Base-by-base conservation (phyloP, 2,888 invertebrate genomes). In the Arenicola marina region DNA sequence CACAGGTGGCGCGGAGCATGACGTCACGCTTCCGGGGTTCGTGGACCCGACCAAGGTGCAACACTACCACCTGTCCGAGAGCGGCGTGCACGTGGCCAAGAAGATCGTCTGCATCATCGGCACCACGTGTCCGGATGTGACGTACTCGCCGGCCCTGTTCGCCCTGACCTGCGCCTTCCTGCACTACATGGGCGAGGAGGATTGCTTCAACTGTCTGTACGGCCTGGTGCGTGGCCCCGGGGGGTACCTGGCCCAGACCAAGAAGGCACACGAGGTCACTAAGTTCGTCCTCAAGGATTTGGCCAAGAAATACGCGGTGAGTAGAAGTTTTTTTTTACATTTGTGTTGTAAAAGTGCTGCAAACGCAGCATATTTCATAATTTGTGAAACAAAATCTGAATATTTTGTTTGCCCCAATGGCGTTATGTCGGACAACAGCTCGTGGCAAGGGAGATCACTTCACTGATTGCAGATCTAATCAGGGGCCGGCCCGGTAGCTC, bases 231-330 rank as follows among this genome's bases (percentile, higher is more conserved):
- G 91, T 69, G 91, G 92, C 79, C 92, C 92, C 84, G 91, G 93
- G 79, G 92, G 92, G 85, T 97, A 93, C 86, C 90, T 98, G 83
- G 93, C 95, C 69, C 97, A 97, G 87, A 96, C 98, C 71, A 96
- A 95, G 86, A 88, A 94, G 72, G 89, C 94, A 75, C 91, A 93
- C 85, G 95, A 95, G 86, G 95, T 95, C 74, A 93, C 95, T 66
- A 94, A 93, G 91, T 91, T 92, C 85, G 97, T 95, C 70, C 92
- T 97, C 70, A 91, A 95, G 89, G 93, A 95, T 86, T 92, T 98
- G 78, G 91, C 95, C 78, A 96, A 93, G 87, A 98, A 97, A 86
- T 93, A 96, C 87, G 92, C 94, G 86, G 96, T 97, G 88, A 88
- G 91, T 89, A 46, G 55, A 7, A 28, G n/a, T n/a, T n/a, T n/a